Percentiles rank a stretch among this genome's conserved stretches.
Conservation (phyloP, 2,888 invertebrate genomes). For the Teleiodes luculella region DNA sequence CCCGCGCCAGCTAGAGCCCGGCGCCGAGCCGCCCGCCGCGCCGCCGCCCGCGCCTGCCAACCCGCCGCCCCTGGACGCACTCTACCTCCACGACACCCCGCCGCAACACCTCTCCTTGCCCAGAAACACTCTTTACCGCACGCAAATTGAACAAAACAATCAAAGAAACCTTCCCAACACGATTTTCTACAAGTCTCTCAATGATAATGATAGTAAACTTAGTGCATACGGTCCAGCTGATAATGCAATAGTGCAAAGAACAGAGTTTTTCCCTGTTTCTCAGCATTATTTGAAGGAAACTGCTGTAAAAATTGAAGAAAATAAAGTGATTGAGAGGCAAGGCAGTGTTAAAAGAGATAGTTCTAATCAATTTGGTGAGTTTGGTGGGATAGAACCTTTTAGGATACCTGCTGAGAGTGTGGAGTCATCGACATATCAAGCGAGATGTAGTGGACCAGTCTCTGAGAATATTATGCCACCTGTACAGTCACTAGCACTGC, state of each 20-base stretch:
- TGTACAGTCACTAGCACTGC: slow-evolving; percentile 49
- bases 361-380: slow-evolving; percentile 45
- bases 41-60: slow-evolving; percentile 36
- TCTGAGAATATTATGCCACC: slow-evolving; percentile 56
- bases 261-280: slow-evolving; percentile 48
- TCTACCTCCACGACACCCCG: slow-evolving; percentile 49
- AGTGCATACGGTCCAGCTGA: slow-evolving; percentile 46
- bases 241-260: slow-evolving; percentile 37
- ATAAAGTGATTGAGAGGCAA: slow-evolving; percentile 36
- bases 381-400: slow-evolving; percentile 51
- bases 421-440: slow-evolving; percentile 55
- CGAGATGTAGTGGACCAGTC: slow-evolving; percentile 46
- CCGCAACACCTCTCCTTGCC: slow-evolving; percentile 46
- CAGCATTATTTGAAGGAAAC: slow-evolving; percentile 55
- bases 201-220: slow-evolving; percentile 51
- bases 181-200: slow-evolving; percentile 54
- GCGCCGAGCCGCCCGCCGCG: slow-evolving; percentile 59
- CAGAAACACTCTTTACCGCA: slow-evolving; percentile 45
- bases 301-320: slow-evolving; percentile 47
- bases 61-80: slow-evolving; percentile 38
- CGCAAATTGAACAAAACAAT: slow-evolving; percentile 44
- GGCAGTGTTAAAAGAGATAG: slow-evolving; percentile 49
- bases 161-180: slow-evolving; percentile 43
- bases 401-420: slow-evolving; percentile 48
- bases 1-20: slow-evolving; percentile 74